phyloP scores from a whole-genome alignment of 2,888 invertebrate genomes.

The Erebia ligea region DNA sequence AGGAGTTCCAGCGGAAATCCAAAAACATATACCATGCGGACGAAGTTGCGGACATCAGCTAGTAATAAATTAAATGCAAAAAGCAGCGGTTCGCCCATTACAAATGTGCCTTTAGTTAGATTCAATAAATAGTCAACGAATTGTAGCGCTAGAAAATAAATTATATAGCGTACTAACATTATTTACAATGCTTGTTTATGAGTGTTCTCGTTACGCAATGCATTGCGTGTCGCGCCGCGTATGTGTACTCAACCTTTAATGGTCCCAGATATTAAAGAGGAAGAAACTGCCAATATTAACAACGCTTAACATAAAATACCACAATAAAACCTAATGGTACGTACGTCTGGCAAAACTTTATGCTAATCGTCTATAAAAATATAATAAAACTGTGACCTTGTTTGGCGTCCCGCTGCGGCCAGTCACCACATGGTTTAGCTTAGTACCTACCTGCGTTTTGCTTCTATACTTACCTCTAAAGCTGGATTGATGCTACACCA shows the following conservation, averaged over 20 bases:
- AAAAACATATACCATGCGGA: too few relatives aligned
- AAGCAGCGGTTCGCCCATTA: too few relatives aligned
- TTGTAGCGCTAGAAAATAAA: too few relatives aligned
- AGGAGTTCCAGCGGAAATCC: too few relatives aligned
- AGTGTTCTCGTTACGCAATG: neutral
- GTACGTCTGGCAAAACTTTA: slow-evolving; percentile 62
- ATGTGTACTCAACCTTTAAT: neutral
- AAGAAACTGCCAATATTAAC: slow-evolving; percentile 67
- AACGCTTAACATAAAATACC: slow-evolving; percentile 62
- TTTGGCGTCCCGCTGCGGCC: slow-evolving; percentile 48
- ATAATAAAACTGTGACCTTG: slow-evolving; percentile 62
- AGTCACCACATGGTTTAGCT: slow-evolving; percentile 29
- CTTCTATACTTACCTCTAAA: neutral
- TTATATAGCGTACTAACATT: too few relatives aligned
- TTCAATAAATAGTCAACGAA: too few relatives aligned
- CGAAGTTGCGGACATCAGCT: too few relatives aligned
- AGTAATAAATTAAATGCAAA: too few relatives aligned
- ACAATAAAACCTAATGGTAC: slow-evolving; percentile 67
- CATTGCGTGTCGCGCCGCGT: neutral
- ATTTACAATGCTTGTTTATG: too few relatives aligned
- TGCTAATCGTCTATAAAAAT: slow-evolving; percentile 68
- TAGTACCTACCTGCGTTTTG: neutral
- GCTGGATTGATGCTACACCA: neutral
- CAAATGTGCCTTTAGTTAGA: too few relatives aligned
- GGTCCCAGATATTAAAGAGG: slow-evolving; percentile 54